These are phyloP conservation scores for Apaloderma vittatum DNA, from an alignment of 2,113 vertebrate species.

Conservation along the genomic window DNA sequence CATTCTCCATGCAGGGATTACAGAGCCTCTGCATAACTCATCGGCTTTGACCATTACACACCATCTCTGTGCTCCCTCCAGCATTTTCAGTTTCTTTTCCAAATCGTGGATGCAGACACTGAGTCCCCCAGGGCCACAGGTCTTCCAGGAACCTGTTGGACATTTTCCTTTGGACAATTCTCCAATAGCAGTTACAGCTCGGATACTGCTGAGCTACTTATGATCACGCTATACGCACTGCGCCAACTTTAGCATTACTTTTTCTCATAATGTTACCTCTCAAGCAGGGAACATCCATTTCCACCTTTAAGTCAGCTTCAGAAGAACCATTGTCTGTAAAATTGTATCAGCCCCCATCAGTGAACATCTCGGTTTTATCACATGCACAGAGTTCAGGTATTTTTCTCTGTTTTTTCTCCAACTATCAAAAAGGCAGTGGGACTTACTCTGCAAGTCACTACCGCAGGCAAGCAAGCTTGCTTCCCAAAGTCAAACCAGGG, in stretches of 20 bases:
- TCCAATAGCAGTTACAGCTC: background rate
- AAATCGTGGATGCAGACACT: background rate
- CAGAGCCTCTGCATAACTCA: background rate
- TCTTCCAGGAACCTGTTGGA: background rate
- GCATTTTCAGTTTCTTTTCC: background rate
- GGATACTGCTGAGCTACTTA: background rate
- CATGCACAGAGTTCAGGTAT: background rate
- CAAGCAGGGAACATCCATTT: background rate
- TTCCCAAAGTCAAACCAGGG: background rate
- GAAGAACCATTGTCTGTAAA: background rate
- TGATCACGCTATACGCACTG: fast-evolving
- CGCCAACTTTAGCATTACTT: background rate
- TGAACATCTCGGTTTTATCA: background rate
- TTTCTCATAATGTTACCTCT: background rate
- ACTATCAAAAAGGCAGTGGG: background rate
- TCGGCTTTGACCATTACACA: background rate
- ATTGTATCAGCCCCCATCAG: background rate
- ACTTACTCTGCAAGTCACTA: background rate
- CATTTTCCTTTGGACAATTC: background rate
- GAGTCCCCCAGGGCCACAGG: background rate
- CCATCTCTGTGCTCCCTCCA: background rate
- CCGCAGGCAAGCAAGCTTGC: background rate
- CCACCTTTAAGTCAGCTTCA: background rate
- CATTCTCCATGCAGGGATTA: background rate
- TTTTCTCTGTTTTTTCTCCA: background rate